Conservation (phyloP, 2,113 vertebrate genomes). For the Hepsetus odoe region DNA sequence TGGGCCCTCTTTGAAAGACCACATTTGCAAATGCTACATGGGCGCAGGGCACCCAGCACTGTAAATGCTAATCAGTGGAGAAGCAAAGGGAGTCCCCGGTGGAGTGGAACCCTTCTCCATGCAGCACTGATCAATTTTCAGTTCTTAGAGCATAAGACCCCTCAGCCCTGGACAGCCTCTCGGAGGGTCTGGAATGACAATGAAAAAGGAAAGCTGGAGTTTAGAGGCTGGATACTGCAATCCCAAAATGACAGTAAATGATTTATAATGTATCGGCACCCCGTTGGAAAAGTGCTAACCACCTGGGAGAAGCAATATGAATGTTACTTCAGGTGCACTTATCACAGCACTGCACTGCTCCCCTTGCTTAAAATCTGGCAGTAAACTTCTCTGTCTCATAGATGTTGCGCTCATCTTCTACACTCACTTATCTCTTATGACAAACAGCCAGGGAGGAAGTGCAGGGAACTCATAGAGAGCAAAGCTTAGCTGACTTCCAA, state of each 20-base stretch:
- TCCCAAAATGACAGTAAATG: constrained; percentile 76
- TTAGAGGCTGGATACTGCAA: constrained; percentile 73
- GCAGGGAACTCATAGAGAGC: background rate
- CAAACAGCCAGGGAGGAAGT: constrained; percentile 6
- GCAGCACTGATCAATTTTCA: constrained; percentile 76
- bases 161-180: constrained; percentile 46
- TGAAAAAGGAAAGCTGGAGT: constrained; percentile 67
- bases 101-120: constrained; percentile 35
- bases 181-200: constrained; percentile 63
- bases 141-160: constrained; percentile 71
- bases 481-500: constrained; percentile 3
- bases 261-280: constrained; percentile 76
- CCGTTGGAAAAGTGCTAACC: constrained; percentile 61
- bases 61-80: constrained; percentile 72
- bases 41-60: constrained; percentile 53
- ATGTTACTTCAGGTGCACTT: constrained; percentile 70
- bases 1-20: constrained; percentile 57
- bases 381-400: constrained; percentile 38
- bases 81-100: constrained; percentile 42
- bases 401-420: constrained; percentile 29
- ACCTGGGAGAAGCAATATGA: constrained; percentile 68
- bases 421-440: constrained; percentile 24
- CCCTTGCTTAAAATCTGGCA: constrained; percentile 48
- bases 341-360: constrained; percentile 60
- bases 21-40: constrained; percentile 54